These are phyloP conservation scores for Myiagra hebetior DNA, from an alignment of 2,113 vertebrate species.

Conservation along the genomic window DNA sequence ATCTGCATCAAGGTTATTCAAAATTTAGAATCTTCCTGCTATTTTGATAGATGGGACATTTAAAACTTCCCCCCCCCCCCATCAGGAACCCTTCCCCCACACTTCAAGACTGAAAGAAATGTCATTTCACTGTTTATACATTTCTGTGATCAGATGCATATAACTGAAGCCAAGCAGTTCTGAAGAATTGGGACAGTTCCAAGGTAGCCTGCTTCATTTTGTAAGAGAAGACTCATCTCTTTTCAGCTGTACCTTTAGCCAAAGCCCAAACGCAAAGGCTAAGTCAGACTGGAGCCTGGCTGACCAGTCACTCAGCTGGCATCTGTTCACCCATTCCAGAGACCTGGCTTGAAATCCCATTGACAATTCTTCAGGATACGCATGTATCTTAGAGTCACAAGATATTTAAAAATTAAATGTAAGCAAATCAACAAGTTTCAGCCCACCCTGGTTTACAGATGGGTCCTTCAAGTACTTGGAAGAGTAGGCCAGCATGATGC, in stretches of 20 bases:
- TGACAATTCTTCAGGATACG: not conserved
- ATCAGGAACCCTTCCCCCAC: rapidly evolving
- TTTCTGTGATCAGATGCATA: not conserved
- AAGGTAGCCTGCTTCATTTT: not conserved
- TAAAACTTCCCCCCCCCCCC: rapidly evolving
- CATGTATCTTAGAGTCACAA: rapidly evolving
- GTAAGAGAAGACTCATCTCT: not conserved
- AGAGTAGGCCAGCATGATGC: not conserved
- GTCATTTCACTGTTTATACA: not conserved
- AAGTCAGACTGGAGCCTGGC: not conserved
- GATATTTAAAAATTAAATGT: not conserved
- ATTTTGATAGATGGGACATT: conserved; percentile 19
- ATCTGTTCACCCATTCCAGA: not conserved
- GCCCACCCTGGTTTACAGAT: not conserved
- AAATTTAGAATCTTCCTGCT: conserved; percentile 19
- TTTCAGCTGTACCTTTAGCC: not conserved
- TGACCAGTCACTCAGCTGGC: not conserved
- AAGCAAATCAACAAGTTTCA: not conserved
- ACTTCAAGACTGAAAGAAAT: not conserved
- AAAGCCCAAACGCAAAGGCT: not conserved
- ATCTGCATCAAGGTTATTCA: conserved; percentile 10
- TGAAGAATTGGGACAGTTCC: not conserved
- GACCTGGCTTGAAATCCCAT: not conserved
- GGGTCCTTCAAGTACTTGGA: not conserved
- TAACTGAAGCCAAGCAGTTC: not conserved